Base-by-base conservation (phyloP, 2,888 invertebrate genomes). In the Lasioglossum villosulum region DNA sequence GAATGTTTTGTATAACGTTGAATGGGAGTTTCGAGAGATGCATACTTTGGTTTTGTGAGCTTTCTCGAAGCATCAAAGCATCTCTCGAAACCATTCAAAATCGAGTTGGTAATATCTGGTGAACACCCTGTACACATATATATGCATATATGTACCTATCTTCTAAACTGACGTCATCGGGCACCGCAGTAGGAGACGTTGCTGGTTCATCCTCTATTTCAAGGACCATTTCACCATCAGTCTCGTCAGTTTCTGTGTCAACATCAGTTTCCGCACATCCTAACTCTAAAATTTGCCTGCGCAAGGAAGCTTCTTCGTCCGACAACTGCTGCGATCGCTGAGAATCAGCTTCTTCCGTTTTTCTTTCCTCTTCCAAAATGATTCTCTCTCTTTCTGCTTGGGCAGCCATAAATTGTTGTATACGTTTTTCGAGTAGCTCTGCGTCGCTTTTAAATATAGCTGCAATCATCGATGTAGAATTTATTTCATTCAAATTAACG, bases 211-310 rank as follows among this genome's bases (percentile, higher is more conserved):
- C 95, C 81, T 94, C 92, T 91, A 94, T 88, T 95, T 96, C 93
- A 94, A 96, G 95, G 0, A 96, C 96, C 84, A 97, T 96, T 92
- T 97, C 97, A 0, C 97, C 97, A 87, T 97, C 97, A 0, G 97
- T 97, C 96, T 98, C 98, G 94, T 98, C 98, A 0, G 98, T 98
- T 95, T 98, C 98, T 0, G 97, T 98, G 89, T 98, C 98, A 71
- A 98, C 96, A 92, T 97, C 97, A 75, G 97, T 97, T 91, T 97
- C 97, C 0, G 97, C 96, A 73, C 97, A 96, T 89, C 97, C 97
- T 88, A 98, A 94, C 93, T 98, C 97, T 90, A 97, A 96, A 79
- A 98, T 98, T 94, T 98, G 97, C 70, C 97, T 96, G 89, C 97
- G 97, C 74, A 98, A 92, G 4, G 97, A 96, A 86, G 97, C 98